Base-by-base conservation (phyloP, 1,140 invertebrate genomes). In the Thaumatotibia leucotreta region DNA sequence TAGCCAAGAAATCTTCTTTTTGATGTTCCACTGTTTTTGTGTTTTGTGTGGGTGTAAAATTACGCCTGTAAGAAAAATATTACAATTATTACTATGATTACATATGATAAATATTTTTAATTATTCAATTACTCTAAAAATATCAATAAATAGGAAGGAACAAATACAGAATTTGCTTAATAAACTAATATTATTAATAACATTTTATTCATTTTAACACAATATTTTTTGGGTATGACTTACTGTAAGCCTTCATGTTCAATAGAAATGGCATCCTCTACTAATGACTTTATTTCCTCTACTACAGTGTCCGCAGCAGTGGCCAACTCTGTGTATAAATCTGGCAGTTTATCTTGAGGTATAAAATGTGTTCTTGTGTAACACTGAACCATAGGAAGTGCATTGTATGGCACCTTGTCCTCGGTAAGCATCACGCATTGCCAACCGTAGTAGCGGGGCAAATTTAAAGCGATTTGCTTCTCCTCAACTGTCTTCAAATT, bases 371-470 rank as follows among this genome's bases (percentile, higher is more conserved):
- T 97, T 83, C 93, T 93, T 6, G 97, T 97, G 49, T 95, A 92
- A 77, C 94, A 93, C 76, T 96, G 94, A 9, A 93, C 89, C 35
- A 95, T 87, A 4, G 93, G 88, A 74, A 96, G 82, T 33, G 93
- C 91, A 88, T 96, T 94, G 74, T 96, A 97, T 2, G 93, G 93
- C 52, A 94, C 76, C 20, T 70, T 52, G 54, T 92, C 80, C 77
- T 96, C 95, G 0, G 91, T 79, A 4, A 97, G 79, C 67, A 93
- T 86, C 22, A 94, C 78, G 27, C 92, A 92, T 70, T 92, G 93
- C 91, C 93, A 97, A 5, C 96, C 96, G 84, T 96, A 97, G 82
- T 95, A 96, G 58, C 93, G 92, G 4, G 95, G 94, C 93, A 97
- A 95, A 81, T 96, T 97, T 2, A 96, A 65, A 76, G 95, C 95